Evolutionary conservation across 2,888 invertebrate genomes (phyloP).

Genomic region (Meliscaeva auricollis): DNA sequence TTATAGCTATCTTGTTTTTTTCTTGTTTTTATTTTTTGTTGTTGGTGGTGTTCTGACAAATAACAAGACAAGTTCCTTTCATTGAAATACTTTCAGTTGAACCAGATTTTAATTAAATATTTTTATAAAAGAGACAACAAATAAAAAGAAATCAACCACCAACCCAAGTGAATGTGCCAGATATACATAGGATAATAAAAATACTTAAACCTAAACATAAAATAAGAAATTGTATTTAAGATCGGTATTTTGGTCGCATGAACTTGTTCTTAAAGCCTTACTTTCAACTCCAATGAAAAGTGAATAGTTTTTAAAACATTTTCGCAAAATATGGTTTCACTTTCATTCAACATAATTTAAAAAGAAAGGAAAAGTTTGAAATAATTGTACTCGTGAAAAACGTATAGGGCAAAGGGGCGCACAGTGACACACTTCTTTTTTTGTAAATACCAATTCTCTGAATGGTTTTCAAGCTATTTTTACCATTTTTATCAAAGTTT

Average conservation of each 20-base stretch:
- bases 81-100: conserved; percentile 71
- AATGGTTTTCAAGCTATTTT: no score
- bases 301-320: no score
- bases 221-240: background rate
- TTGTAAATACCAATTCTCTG: no score
- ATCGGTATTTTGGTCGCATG: background rate
- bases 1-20: background rate
- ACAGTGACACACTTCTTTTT: no score
- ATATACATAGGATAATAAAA: conserved; percentile 45
- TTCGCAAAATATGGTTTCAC: no score
- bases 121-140: conserved; percentile 39
- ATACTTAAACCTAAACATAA: conserved; percentile 19
- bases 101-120: conserved; percentile 72
- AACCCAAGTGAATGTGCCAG: conserved; percentile 15
- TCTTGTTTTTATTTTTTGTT: conserved; percentile 10
- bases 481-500: no score
- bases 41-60: conserved; percentile 31
- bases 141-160: conserved; percentile 13
- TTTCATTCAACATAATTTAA: no score
- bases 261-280: background rate
- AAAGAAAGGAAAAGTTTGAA: no score
- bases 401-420: no score
- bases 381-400: no score
- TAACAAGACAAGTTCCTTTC: conserved; percentile 56
- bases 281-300: no score